Evolutionary conservation across 2,797 vertebrate genomes (phyloP), one percentile per base, ranked within the genome.

Genomic region (Anisognathus igniventris): DNA sequence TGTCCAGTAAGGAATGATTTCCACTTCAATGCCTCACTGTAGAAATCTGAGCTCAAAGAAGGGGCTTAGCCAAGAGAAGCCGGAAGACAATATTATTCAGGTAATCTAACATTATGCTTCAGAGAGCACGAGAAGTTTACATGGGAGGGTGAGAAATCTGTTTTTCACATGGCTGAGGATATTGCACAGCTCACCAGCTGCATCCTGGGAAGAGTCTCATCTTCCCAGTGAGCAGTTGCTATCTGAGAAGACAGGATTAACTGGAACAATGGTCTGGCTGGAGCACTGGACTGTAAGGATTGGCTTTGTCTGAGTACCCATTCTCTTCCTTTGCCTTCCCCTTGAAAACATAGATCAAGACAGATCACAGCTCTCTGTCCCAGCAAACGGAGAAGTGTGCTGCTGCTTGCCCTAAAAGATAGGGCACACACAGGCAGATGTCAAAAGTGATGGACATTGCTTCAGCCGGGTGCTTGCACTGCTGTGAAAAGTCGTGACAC

Each of bases 211-310:
- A 92, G 35, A 76, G 24, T 77, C 48, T 87, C 67, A 54, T 82
- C 64, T 73, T 89, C 71, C 67, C 39, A 50, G 17, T 21, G 53
- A 67, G 35, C 65, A 71, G 71, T 60, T 74, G 67, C 61, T 89
- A 61, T 89, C 84, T 87, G 84, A 95, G 93, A 94, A 86, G 88
- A 77, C 44, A 72, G 86, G 92, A 95, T 96, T 95, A 94, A 67
- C 65, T 37, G 39, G 71, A 95, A 92, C 92, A 95, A 91, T 82
- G 67, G 16, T 77, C 60, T 88, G 77, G 25, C 80, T 45, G 53
- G 45, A 54, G n/a, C 50, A 61, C 4, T 80, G 82, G 71, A 64
- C 86, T 87, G 86, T 85, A 85, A 95, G 84, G 85, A 79, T 70
- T 91, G 53, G 62, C 42, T 95, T 93, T 95, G 48, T 87, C 12